Percentiles rank a stretch among this genome's conserved stretches.
phyloP scores from a whole-genome alignment of 2,113 vertebrate species.

The Ia io region DNA sequence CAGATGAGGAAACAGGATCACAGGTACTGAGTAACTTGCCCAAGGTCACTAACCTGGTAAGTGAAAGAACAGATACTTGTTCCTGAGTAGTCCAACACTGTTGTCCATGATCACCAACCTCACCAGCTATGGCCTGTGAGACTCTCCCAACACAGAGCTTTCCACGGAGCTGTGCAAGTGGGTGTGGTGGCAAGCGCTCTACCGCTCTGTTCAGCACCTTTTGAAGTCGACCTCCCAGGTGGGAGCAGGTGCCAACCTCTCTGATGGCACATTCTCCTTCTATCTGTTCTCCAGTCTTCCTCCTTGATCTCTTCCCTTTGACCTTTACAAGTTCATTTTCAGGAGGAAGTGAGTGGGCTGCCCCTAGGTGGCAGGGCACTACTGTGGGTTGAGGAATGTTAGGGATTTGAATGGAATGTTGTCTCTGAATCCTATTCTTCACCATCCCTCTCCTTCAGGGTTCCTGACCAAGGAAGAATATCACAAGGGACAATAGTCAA shows the following conservation, averaged over 20 bases:
- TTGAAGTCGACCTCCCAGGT: background rate
- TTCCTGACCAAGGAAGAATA: background rate
- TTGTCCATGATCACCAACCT: background rate
- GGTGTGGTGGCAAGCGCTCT: rapidly evolving
- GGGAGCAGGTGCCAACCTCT: background rate
- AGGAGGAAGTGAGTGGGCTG: background rate
- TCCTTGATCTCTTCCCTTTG: background rate
- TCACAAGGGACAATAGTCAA: background rate
- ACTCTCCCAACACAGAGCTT: background rate
- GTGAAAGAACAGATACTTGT: background rate
- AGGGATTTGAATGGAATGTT: background rate
- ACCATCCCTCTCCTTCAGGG: background rate
- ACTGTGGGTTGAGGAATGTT: background rate
- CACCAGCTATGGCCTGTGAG: background rate
- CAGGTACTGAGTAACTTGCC: background rate
- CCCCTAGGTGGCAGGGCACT: background rate
- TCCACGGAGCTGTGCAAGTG: background rate
- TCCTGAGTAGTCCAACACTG: background rate
- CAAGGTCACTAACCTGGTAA: background rate
- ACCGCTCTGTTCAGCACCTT: background rate
- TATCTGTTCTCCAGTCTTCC: background rate
- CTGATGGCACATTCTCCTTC: background rate
- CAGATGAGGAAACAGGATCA: background rate
- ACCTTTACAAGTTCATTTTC: background rate
- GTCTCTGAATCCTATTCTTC: background rate